These are phyloP conservation scores for Forbesichthys papilliferus DNA, from an alignment of 2,113 vertebrate species.

Conservation along the genomic window DNA sequence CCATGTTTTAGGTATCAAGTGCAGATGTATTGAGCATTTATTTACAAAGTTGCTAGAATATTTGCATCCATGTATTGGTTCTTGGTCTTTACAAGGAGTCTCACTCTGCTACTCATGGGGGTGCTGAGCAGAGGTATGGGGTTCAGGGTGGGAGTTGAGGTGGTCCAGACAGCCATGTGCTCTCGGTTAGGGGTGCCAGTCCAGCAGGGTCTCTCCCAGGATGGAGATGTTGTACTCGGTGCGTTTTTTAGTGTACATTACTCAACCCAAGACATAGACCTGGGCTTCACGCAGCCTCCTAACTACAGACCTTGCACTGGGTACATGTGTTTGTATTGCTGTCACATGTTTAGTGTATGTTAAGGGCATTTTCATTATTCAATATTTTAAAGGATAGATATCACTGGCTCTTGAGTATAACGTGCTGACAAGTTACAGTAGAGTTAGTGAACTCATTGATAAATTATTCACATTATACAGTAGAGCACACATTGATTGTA, in stretches of 20 bases:
- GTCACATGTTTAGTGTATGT: background rate
- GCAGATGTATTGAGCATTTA: too few relatives aligned
- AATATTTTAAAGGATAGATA: background rate
- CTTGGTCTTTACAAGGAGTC: slow-evolving; percentile 30
- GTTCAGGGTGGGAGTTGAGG: slow-evolving; percentile 14
- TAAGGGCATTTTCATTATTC: background rate
- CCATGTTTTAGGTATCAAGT: too few relatives aligned
- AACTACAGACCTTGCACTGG: slow-evolving; percentile 49
- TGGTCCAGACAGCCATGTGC: slow-evolving; percentile 41
- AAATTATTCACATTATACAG: background rate
- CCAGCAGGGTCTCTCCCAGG: slow-evolving; percentile 56
- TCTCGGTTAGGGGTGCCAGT: slow-evolving; percentile 39
- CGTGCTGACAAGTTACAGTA: background rate
- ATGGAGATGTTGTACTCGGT: slow-evolving; percentile 71
- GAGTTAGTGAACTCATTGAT: background rate
- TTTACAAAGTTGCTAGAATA: too few relatives aligned
- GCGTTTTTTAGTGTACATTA: slow-evolving; percentile 65
- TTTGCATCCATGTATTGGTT: slow-evolving; percentile 32
- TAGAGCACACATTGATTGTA: background rate
- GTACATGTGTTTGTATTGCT: slow-evolving; percentile 44
- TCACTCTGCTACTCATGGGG: slow-evolving; percentile 39
- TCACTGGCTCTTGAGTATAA: too few relatives aligned
- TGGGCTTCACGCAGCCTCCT: slow-evolving; percentile 49
- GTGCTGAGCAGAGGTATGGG: slow-evolving; percentile 43
- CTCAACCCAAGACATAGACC: slow-evolving; percentile 30